Base-by-base conservation (phyloP, 2,888 invertebrate species). In the Dryobota labecula region DNA sequence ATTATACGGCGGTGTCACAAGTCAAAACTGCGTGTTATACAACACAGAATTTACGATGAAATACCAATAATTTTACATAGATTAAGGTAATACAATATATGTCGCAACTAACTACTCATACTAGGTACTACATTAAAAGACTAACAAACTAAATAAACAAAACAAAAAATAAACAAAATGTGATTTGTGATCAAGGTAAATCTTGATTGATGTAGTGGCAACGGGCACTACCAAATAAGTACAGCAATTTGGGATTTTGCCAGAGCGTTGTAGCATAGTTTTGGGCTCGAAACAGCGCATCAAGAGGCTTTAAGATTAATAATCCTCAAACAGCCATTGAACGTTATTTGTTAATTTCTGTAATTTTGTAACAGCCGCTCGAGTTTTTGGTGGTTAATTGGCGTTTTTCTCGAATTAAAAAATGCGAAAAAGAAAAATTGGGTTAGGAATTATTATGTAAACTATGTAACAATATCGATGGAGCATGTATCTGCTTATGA, bases 381-480 rank as follows among this genome's bases (percentile, higher is more conserved):
- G 9, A 20, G 6, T 30, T 54, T 27, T 30, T 30, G 30, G 24
- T 15, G 15, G 27, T 15, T 24, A 49, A 7, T 0, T 15, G 15
- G 24, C 0, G 6, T 20, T 53, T 36, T 56, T 54, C 8, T 27
- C 4, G 18, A 18, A 1, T 33, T n/a, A 4, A 4, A 13, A 24
- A 15, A 13, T 0, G 7, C 2, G 2, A 27, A 27, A 6, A 43
- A 5, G 0, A 58, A 58, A 64, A 7, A 24, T 61, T 18, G 38
- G 6, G 61, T 63, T 53, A 47, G 27, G 54, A 36, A 64, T 71
- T n/a, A 53, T 83, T 85, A 84, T 82, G 79, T 84, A 82, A 87
- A 62, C 30, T 61, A 51, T 73, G 78, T 80, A 79, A 85, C 80
- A 77, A 73, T 77, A 80, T 78, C 64, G 54, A 65, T 73, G 56